phyloP scores from a whole-genome alignment of 2,797 vertebrate species.

The Siniperca undulata region DNA sequence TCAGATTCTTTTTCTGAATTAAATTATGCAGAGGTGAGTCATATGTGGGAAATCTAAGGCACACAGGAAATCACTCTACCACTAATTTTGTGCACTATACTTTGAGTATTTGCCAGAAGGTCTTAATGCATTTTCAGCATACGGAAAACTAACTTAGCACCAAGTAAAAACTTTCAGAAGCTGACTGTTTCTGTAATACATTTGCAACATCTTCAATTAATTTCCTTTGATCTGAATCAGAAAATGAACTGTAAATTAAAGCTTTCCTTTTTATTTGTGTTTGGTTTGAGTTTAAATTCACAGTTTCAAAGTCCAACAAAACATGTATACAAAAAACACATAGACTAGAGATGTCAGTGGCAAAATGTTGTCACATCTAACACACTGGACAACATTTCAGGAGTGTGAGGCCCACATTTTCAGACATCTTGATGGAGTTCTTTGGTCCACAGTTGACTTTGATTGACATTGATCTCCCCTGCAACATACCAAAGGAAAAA shows the following conservation, averaged over 20 bases:
- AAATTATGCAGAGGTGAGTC: constrained; percentile 46
- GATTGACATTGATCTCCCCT: constrained; percentile 23
- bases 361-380: constrained; percentile 1
- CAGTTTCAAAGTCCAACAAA: background rate
- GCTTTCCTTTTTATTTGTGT: background rate
- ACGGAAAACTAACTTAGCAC: background rate
- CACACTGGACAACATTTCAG: background rate
- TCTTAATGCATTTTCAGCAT: background rate
- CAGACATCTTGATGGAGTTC: background rate
- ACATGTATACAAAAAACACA: background rate
- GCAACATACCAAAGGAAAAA: background rate
- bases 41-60: constrained; percentile 7
- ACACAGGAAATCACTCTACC: constrained; percentile 17
- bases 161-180: constrained; percentile 9
- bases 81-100: background rate
- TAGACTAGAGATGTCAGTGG: background rate
- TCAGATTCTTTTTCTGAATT: constrained; percentile 59
- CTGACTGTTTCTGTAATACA: background rate
- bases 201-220: background rate
- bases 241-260: background rate
- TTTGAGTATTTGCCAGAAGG: constrained; percentile 2
- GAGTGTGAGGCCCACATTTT: background rate
- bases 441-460: background rate
- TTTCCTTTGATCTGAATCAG: constrained; percentile 22
- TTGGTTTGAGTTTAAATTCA: background rate